Base-by-base conservation (phyloP, 2,888 invertebrate genomes). In the Stenurella melanura region DNA sequence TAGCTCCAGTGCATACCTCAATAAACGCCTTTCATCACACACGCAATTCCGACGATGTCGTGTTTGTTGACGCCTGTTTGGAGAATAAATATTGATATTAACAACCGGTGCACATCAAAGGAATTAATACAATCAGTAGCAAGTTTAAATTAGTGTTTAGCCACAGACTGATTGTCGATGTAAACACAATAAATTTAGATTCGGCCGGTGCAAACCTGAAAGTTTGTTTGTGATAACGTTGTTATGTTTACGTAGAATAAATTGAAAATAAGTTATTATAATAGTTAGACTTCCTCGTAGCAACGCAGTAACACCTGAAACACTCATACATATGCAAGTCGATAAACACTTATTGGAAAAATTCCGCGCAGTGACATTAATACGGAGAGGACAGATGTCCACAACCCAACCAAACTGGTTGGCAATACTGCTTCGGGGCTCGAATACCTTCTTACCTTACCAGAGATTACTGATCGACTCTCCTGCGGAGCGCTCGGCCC, bases 331-430 rank as follows among this genome's bases (percentile, higher is more conserved):
- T 87, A 86, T 87, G 86, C 86, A 85, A 83, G 84, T 83, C 84
- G 84, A 85, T 87, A 86, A 86, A 85, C 83, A 85, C 83, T 86
- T 84, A 86, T 85, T 86, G 87, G 86, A 86, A 87, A 87, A 86
- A 86, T 87, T 86, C 85, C 86, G 85, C 85, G 83, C 84, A 85
- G 85, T 91, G 90, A 91, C 91, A 92, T 92, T 91, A 91, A 92
- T 92, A 91, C 91, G 90, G 86, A 86, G 91, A 91, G 91, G 90
- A 90, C 90, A 90, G 91, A 92, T 88, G 88, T 88, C 86, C 87
- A 92, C 92, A 92, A 92, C 92, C 92, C 91, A 90, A 91, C 92
- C 92, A 91, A 91, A 92, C 92, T 91, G 92, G 92, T 92, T 92
- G 91, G 90, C 80, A 83, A 85, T 77, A 74, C 78, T 79, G 86